A percentile compares a stretch with the other conserved stretches of the same genome.
Conservation (phyloP, 2,113 vertebrate species). For the Psilopogon haemacephalus region DNA sequence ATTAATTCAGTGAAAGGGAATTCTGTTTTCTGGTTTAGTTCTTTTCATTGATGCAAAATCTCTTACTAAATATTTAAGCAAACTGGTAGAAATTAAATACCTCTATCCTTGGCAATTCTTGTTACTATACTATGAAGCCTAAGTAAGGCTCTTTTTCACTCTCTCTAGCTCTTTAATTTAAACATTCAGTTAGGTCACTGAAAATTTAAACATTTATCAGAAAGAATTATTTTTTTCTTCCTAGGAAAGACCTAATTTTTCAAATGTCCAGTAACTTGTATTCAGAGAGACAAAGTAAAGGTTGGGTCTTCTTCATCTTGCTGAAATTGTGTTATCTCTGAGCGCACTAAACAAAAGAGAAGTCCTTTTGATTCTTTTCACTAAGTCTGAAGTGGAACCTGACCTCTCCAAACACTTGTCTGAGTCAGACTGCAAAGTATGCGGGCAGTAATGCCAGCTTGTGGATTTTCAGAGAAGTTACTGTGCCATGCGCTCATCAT, state of each 20-base stretch:
- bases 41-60: neutral
- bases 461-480: fast-evolving
- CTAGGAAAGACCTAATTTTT: neutral
- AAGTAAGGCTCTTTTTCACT: neutral
- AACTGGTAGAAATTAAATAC: neutral
- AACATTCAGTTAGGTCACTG: neutral
- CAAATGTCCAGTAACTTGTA: neutral
- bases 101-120: neutral
- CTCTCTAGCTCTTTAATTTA: neutral
- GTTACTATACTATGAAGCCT: neutral
- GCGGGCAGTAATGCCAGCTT: neutral
- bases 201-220: neutral
- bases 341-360: neutral
- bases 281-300: neutral
- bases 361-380: neutral
- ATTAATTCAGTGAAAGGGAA: neutral
- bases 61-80: neutral
- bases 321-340: neutral
- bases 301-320: neutral
- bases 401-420: neutral
- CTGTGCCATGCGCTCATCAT: neutral
- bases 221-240: neutral
- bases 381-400: neutral
- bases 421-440: neutral
- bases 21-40: neutral